Evolutionary conservation across 2,113 vertebrate species (phyloP), one percentile per base, ranked within the genome.

Genomic region (Lophotis ruficrista): DNA sequence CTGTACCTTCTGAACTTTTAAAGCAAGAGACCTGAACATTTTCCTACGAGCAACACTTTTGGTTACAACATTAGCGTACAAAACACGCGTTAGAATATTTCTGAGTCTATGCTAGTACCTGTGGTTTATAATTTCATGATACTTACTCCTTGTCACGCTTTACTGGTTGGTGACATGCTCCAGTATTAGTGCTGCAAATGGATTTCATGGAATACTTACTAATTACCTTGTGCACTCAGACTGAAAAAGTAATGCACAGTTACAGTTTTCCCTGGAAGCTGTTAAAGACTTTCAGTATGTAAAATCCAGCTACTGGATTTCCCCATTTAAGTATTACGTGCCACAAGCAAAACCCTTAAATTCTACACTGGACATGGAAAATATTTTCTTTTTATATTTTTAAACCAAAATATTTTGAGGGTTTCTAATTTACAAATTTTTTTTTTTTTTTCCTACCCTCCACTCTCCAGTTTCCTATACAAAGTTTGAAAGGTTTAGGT

Each of bases 181-280:
- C 61, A 37, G 31, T 84, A 71, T 77, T 94, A 87, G 43, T 47
- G 54, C 66, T 69, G n/a, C 58, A 93, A 69, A 93, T 83, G 47
- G 84, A 85, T 90, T 96, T 91, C 6, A 18, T 91, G 89, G 53
- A 93, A 72, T 76, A 57, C 31, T 78, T 85, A 45, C 45, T 93
- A 87, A 94, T 96, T 76, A 64, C 33, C 4, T 37, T 65, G 24
- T 30, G 47, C 37, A 23, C 60, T 91, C 65, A 60, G 43, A 78
- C 60, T 51, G 60, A 62, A 71, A 84, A 82, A 76, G 43, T 25
- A 89, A 87, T 7, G 15, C 53, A 62, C 31, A 57, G 41, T 41
- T 81, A 23, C 21, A 33, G 45, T 31, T 87, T 69, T 71, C 38
- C 43, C 41, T 82, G 20, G 28, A 64, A 92, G 4, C 45, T 79